Evolutionary conservation across 2,113 vertebrate species (phyloP).

Genomic region (Carassius carassius): DNA sequence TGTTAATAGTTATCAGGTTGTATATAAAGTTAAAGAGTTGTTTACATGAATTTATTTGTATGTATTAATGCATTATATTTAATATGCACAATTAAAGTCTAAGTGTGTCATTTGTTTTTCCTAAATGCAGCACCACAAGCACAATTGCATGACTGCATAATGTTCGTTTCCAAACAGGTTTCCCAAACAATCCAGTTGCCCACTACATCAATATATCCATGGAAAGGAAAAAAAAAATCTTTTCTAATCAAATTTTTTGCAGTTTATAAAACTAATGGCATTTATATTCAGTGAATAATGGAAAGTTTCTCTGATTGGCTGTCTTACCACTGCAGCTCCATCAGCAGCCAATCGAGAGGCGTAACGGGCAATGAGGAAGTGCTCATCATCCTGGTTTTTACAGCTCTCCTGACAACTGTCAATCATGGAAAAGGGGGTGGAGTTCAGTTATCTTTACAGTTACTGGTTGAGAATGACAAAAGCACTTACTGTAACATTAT

Average conservation of each 20-base stretch:
- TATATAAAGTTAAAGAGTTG: not conserved
- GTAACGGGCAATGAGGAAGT: constrained; percentile 96
- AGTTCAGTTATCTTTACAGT: not conserved
- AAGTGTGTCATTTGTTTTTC: not conserved
- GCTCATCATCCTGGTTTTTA: constrained; percentile 94
- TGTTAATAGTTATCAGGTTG: constrained; percentile 45
- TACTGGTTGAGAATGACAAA: not conserved
- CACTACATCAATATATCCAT: not conserved
- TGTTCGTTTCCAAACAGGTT: not conserved
- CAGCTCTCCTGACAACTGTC: constrained; percentile 90
- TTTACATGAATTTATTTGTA: not conserved
- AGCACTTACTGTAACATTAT: not conserved
- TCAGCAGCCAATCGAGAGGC: constrained; percentile 96
- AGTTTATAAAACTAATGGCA: not conserved
- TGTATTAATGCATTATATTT: not conserved
- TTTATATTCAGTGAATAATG: constrained; percentile 15
- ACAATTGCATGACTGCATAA: not conserved
- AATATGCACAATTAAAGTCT: not conserved
- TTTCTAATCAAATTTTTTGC: not conserved
- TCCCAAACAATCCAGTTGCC: not conserved
- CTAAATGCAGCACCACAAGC: not conserved
- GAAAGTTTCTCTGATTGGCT: not conserved
- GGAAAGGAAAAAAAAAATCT: not conserved
- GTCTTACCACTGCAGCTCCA: constrained; percentile 87
- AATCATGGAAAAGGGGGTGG: constrained; percentile 51